A percentile compares a stretch with the other conserved stretches of the same genome.
These are phyloP conservation scores for Puntigrus tetrazona DNA, from an alignment of 2,113 vertebrate species.

Conservation along the genomic window DNA sequence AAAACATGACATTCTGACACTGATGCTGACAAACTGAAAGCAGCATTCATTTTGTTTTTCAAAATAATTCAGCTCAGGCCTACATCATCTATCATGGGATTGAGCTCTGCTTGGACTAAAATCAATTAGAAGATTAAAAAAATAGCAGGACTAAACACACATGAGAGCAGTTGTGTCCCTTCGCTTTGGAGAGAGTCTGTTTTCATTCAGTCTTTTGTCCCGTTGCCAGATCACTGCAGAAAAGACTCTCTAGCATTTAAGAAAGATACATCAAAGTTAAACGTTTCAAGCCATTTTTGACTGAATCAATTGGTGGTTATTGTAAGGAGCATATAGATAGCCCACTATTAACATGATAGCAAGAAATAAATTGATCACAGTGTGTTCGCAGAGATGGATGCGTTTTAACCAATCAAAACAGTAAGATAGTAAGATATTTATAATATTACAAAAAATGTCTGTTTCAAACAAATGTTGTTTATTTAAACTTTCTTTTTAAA, in stretches of 20 bases:
- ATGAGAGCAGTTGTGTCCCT: conserved; percentile 19
- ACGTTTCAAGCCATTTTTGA: conserved; percentile 6
- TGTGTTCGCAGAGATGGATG: too few relatives aligned
- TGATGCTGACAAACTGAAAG: background rate
- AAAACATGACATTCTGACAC: background rate
- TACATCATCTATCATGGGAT: background rate
- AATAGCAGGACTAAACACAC: background rate
- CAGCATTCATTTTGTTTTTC: background rate
- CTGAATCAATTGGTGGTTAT: background rate
- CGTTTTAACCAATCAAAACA: too few relatives aligned
- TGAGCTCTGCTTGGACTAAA: background rate
- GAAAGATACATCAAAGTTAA: conserved; percentile 10
- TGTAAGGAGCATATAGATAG: background rate
- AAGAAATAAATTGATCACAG: background rate
- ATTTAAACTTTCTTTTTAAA: background rate
- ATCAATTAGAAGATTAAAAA: conserved; percentile 2
- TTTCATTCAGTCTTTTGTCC: conserved; percentile 48
- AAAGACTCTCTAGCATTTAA: conserved; percentile 28
- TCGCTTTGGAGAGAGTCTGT: conserved; percentile 28
- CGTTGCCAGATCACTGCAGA: conserved; percentile 43
- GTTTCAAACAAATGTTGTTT: too few relatives aligned
- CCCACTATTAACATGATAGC: background rate
- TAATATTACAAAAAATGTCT: too few relatives aligned
- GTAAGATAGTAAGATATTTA: too few relatives aligned
- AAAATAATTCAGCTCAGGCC: background rate